These are phyloP conservation scores for Calliopsis andreniformis DNA, from an alignment of 1,140 invertebrate genomes.

Conservation along the genomic window DNA sequence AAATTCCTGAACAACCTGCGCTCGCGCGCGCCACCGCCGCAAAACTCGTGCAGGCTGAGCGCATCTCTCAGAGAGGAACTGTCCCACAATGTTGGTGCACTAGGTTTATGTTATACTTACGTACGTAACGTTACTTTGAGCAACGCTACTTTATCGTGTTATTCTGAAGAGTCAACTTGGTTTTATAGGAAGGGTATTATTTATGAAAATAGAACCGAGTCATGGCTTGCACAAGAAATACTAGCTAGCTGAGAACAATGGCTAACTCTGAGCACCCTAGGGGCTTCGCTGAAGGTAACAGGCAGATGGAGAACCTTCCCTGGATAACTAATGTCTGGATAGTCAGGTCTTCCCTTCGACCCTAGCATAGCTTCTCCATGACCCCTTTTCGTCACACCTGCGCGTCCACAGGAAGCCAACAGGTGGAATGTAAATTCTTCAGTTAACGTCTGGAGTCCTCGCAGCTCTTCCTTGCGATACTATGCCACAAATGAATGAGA, in stretches of 20 bases:
- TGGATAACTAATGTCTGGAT: too few relatives aligned
- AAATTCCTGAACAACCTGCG: constrained; percentile 53
- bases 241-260: too few relatives aligned
- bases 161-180: background rate
- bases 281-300: too few relatives aligned
- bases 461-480: constrained; percentile 33
- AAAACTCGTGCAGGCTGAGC: constrained; percentile 47
- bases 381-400: constrained; percentile 50
- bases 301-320: too few relatives aligned
- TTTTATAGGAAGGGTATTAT: constrained; percentile 7
- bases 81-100: background rate
- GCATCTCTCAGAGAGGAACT: background rate
- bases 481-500: constrained; percentile 7
- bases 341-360: too few relatives aligned
- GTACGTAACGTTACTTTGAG: constrained; percentile 1
- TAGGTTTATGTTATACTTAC: background rate
- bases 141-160: background rate
- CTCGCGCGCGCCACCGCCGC: constrained; percentile 27
- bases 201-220: constrained; percentile 1
- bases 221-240: too few relatives aligned
- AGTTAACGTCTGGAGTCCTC: constrained; percentile 72
- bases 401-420: constrained; percentile 66
- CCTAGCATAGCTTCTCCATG: constrained; percentile 6
- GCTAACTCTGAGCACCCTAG: too few relatives aligned
- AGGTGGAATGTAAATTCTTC: constrained; percentile 78